phyloP scores from a whole-genome alignment of 92 coral and sea anemone species.

The Parazoanthus swiftii region DNA sequence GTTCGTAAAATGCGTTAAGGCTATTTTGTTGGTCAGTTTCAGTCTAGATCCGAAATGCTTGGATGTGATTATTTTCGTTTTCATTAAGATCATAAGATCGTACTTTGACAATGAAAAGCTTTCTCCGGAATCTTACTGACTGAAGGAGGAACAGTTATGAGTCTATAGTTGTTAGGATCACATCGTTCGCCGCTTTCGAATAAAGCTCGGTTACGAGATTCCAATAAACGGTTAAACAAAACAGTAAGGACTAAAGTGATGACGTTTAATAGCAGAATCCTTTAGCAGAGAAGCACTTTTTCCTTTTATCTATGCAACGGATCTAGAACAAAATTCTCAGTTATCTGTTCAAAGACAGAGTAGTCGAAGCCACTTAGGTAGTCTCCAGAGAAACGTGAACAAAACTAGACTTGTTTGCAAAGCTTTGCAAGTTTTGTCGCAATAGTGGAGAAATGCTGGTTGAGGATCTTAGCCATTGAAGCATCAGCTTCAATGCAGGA shows the following conservation, averaged over 20 bases:
- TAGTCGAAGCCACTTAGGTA: background rate
- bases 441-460: background rate
- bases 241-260: background rate
- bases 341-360: constrained; percentile 1
- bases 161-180: too few relatives aligned
- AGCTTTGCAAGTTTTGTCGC: background rate
- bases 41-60: too few relatives aligned
- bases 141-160: too few relatives aligned
- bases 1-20: too few relatives aligned
- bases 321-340: background rate
- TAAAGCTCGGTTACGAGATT: background rate
- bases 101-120: too few relatives aligned
- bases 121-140: too few relatives aligned
- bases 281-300: background rate
- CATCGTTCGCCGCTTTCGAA: too few relatives aligned
- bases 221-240: background rate
- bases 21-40: too few relatives aligned
- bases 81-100: too few relatives aligned
- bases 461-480: background rate
- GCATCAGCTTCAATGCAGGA: background rate
- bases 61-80: too few relatives aligned
- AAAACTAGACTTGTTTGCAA: background rate
- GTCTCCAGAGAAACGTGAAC: background rate
- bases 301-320: background rate
- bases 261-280: background rate